Conservation (phyloP, 2,888 invertebrate species). For the Rhabditoides inermis region DNA sequence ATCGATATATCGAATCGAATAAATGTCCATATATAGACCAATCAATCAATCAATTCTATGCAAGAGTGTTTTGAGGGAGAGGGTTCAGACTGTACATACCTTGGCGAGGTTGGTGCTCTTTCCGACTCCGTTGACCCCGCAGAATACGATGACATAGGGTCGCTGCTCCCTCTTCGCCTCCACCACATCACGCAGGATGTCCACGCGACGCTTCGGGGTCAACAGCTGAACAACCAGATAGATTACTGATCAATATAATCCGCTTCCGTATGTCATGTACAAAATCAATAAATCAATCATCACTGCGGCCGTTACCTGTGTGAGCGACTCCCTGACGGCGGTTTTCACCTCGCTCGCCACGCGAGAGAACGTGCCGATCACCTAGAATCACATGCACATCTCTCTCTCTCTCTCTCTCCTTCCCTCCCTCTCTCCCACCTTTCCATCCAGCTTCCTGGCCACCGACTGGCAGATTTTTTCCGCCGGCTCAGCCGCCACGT, state of each 20-base stretch:
- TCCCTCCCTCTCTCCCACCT: constrained; percentile 12
- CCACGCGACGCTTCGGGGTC: constrained; percentile 85
- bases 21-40: no score
- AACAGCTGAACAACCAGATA: constrained; percentile 63
- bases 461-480: constrained; percentile 63
- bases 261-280: no score
- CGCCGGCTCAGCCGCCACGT: constrained; percentile 92
- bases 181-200: constrained; percentile 87
- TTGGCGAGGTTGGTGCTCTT: constrained; percentile 98
- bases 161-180: constrained; percentile 73
- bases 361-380: constrained; percentile 80
- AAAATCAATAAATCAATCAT: background rate
- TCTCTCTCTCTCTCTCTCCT: no score
- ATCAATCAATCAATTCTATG: background rate
- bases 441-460: constrained; percentile 43
- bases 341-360: constrained; percentile 78
- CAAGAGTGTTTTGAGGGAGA: no score
- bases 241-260: background rate
- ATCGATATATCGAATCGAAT: no score
- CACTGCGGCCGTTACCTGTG: constrained; percentile 56
- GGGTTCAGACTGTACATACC: constrained; percentile 56
- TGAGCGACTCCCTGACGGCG: constrained; percentile 79
- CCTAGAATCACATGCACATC: constrained; percentile 60
- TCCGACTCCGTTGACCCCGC: constrained; percentile 97
- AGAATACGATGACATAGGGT: constrained; percentile 93